Percentiles rank a stretch among this genome's conserved stretches.
These are phyloP conservation scores for Circaetus cinerascens DNA, from an alignment of 2,113 vertebrate species.

Conservation along the genomic window DNA sequence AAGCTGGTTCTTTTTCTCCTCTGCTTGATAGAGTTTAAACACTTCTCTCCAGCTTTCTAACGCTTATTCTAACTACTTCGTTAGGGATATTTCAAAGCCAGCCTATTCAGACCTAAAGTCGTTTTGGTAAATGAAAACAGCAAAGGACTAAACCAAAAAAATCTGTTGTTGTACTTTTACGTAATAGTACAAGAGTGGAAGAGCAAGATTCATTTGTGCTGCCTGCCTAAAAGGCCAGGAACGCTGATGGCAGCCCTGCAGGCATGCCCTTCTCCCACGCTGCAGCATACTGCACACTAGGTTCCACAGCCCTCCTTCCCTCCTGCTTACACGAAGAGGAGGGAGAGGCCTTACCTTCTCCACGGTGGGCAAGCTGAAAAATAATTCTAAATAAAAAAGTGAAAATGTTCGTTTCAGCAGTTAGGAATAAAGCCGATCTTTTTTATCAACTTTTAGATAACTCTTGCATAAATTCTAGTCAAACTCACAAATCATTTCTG, in stretches of 20 bases:
- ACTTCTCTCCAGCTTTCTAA: not conserved
- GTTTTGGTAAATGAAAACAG: not conserved
- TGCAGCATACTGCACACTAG: not conserved
- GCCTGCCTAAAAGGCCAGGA: not conserved
- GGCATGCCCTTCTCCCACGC: accelerated
- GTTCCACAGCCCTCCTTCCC: not conserved
- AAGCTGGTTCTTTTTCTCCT: not conserved
- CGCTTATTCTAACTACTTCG: not conserved
- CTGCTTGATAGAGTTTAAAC: not conserved
- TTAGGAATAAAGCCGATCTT: not conserved
- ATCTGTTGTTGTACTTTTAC: not conserved
- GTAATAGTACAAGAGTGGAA: not conserved
- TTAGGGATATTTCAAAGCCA: not conserved
- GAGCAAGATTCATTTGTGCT: not conserved
- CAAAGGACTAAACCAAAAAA: not conserved
- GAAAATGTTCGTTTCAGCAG: not conserved
- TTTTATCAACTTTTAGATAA: not conserved
- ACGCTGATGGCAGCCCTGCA: not conserved
- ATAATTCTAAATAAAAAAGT: not conserved
- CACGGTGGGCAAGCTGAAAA: not conserved
- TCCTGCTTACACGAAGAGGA: not conserved
- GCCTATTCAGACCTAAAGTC: not conserved
- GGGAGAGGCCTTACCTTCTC: not conserved
- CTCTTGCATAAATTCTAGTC: not conserved
- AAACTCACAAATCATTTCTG: not conserved